A percentile compares a stretch with the other conserved stretches of the same genome.
Evolutionary conservation across 2,113 vertebrate species (phyloP).

Genomic region (Onychorhynchus coronatus): DNA sequence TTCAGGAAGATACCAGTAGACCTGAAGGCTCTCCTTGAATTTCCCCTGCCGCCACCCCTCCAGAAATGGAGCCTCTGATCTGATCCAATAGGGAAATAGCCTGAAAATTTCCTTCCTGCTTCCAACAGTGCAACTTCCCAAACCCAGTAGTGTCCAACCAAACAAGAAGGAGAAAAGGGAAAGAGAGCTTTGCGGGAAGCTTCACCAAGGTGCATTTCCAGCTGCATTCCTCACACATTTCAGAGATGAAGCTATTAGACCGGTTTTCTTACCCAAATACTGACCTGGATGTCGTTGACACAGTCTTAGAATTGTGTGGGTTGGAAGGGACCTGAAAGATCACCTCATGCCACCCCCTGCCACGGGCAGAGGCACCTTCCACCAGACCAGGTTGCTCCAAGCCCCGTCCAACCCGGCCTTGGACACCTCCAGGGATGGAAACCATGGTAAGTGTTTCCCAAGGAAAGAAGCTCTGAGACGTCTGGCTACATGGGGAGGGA

Average conservation of each 20-base stretch:
- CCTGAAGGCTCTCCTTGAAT: background rate
- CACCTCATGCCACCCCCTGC: background rate
- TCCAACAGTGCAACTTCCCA: background rate
- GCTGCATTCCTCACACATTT: background rate
- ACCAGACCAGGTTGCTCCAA: background rate
- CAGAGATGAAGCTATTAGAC: background rate
- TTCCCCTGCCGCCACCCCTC: no score
- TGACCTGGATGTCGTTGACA: background rate
- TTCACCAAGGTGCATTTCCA: background rate
- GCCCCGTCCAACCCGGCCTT: accelerated
- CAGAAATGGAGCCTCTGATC: background rate
- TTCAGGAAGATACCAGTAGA: background rate
- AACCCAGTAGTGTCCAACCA: background rate
- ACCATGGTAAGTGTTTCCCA: background rate
- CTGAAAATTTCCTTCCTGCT: background rate
- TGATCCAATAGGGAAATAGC: background rate
- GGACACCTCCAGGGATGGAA: background rate
- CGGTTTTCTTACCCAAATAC: background rate
- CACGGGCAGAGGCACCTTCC: background rate
- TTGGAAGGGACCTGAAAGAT: background rate
- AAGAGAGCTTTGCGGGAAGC: background rate
- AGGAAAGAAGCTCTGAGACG: background rate
- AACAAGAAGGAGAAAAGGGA: background rate
- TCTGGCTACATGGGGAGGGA: background rate
- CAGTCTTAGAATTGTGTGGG: background rate